Evolutionary conservation across 2,888 invertebrate species (phyloP).

Genomic region (Polydrusus cervinus): DNA sequence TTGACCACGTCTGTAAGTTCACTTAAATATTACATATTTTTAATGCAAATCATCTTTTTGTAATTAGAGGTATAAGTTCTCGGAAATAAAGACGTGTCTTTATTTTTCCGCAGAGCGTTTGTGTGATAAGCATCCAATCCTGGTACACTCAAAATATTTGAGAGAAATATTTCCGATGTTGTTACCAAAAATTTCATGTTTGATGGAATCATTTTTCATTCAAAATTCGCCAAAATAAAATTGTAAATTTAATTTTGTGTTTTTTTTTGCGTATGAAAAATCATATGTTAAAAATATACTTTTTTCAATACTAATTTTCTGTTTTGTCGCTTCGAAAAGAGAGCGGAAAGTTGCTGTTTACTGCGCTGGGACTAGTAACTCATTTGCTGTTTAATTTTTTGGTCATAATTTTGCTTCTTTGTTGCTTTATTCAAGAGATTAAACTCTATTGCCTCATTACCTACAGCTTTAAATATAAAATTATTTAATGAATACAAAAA

Average conservation of each 20-base stretch:
- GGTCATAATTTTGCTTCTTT: too few species aligned
- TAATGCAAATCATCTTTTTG: background rate
- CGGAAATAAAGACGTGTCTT: slow-evolving; percentile 32
- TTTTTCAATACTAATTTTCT: too few species aligned
- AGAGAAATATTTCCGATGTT: slow-evolving; percentile 11
- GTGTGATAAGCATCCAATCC: slow-evolving; percentile 23
- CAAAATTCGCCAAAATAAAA: slow-evolving; percentile 18
- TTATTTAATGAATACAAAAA: too few species aligned
- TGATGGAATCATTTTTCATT: background rate
- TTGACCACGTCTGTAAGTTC: background rate
- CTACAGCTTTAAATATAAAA: too few species aligned
- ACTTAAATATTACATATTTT: background rate
- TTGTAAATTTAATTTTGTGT: slow-evolving; percentile 28
- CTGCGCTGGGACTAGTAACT: too few species aligned
- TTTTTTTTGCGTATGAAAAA: too few species aligned
- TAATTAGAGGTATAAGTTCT: background rate
- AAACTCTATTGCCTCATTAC: too few species aligned
- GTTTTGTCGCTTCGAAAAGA: too few species aligned
- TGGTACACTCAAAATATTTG: slow-evolving; percentile 33
- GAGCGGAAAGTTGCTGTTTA: too few species aligned
- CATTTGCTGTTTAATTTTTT: too few species aligned
- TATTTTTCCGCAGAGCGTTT: slow-evolving; percentile 22
- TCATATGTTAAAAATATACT: too few species aligned
- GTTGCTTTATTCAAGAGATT: too few species aligned
- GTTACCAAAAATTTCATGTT: slow-evolving; percentile 12